phyloP scores from a whole-genome alignment of 2,797 vertebrate species.

The Cuniculus paca region DNA sequence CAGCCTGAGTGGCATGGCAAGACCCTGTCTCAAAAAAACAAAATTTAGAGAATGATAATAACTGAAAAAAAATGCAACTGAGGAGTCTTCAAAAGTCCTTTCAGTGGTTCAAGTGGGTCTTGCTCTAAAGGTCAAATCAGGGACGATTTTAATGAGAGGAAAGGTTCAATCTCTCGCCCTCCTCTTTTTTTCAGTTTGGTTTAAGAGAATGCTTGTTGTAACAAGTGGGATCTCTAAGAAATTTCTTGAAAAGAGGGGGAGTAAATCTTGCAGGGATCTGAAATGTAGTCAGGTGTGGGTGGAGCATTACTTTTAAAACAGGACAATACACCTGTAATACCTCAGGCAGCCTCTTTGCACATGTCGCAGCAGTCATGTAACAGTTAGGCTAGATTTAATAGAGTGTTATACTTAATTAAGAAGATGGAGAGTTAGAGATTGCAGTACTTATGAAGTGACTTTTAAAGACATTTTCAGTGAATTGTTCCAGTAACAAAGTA shows the following conservation, averaged over 20 bases:
- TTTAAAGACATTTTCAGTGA: neutral
- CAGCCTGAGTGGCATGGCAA: neutral
- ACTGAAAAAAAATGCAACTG: constrained; percentile 39
- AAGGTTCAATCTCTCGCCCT: neutral
- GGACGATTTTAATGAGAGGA: constrained; percentile 13
- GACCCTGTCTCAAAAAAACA: neutral
- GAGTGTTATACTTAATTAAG: neutral
- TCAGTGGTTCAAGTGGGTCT: neutral
- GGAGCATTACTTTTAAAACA: constrained; percentile 34
- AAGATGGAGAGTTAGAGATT: neutral
- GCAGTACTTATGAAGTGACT: neutral
- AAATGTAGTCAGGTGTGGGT: neutral
- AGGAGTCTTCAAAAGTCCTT: constrained; percentile 20
- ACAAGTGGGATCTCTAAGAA: constrained; percentile 25
- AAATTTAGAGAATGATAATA: neutral
- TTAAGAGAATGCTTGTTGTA: neutral
- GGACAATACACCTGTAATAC: neutral
- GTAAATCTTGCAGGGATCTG: neutral
- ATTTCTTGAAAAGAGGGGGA: constrained; percentile 36
- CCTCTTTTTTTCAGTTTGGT: neutral
- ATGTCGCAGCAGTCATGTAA: neutral
- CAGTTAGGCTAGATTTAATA: neutral
- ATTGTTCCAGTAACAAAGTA: constrained; percentile 46
- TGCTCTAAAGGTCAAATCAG: neutral
- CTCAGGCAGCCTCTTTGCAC: neutral